phyloP scores from a whole-genome alignment of 2,113 vertebrate genomes.

The Echinops telfairi region DNA sequence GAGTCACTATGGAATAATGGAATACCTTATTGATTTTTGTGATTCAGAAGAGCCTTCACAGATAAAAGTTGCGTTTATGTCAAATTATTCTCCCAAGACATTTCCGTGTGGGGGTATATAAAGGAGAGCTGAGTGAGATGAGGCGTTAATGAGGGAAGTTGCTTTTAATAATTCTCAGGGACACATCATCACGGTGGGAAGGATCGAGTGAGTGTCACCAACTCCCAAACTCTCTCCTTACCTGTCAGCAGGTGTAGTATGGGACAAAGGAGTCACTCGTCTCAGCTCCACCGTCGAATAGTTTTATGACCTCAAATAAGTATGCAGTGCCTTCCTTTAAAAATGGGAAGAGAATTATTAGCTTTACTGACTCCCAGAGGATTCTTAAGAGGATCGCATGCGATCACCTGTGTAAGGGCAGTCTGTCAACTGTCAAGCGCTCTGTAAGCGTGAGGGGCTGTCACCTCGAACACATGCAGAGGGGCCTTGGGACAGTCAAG shows the following conservation, averaged over 20 bases:
- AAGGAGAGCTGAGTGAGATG: neutral
- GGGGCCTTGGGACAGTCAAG: neutral
- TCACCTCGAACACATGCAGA: accelerated
- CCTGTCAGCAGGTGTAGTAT: accelerated
- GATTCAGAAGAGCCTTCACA: neutral
- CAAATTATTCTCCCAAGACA: neutral
- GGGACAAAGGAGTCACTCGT: accelerated
- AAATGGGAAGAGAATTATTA: neutral
- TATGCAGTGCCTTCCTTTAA: neutral
- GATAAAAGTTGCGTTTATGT: neutral
- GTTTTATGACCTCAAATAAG: neutral
- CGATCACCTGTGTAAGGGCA: neutral
- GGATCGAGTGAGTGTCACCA: accelerated
- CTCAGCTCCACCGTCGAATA: accelerated
- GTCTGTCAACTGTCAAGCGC: neutral
- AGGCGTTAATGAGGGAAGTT: neutral
- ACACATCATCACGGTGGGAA: neutral
- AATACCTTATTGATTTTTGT: neutral
- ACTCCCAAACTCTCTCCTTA: neutral
- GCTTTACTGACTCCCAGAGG: neutral
- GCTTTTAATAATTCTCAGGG: neutral
- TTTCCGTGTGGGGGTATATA: neutral
- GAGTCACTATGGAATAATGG: neutral
- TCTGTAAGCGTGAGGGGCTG: accelerated
- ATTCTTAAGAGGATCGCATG: too few relatives aligned